These are phyloP conservation scores for Idaea straminata DNA, from an alignment of 2,888 invertebrate species.

Conservation along the genomic window DNA sequence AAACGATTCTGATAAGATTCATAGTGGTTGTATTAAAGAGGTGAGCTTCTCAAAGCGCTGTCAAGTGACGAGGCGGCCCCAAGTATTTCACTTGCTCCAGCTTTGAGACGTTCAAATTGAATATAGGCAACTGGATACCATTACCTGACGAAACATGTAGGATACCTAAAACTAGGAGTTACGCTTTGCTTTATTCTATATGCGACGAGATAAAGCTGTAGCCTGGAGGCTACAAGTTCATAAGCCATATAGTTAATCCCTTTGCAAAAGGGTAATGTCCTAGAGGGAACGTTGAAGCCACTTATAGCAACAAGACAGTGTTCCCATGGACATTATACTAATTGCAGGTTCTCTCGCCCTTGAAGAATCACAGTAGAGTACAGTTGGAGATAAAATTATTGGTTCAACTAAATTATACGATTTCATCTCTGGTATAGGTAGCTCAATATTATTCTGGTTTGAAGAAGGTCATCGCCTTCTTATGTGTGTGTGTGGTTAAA, in stretches of 20 bases:
- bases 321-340: neutral
- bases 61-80: too few relatives aligned
- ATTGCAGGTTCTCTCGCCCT: neutral
- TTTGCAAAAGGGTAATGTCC: neutral
- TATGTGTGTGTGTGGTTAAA: neutral
- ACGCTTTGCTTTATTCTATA: too few relatives aligned
- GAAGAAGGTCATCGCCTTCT: neutral
- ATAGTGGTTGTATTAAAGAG: too few relatives aligned
- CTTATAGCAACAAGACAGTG: neutral
- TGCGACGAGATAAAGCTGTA: neutral
- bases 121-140: too few relatives aligned
- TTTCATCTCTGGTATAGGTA: neutral
- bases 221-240: neutral
- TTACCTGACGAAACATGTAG: too few relatives aligned
- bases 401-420: too few relatives aligned
- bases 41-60: too few relatives aligned
- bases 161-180: too few relatives aligned
- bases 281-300: neutral
- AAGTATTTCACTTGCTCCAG: too few relatives aligned
- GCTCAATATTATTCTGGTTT: neutral
- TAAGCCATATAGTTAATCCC: neutral
- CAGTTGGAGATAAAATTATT: neutral
- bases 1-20: neutral
- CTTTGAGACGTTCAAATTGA: too few relatives aligned
- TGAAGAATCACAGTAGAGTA: neutral